Evolutionary conservation across 1,140 invertebrate genomes (phyloP).

Genomic region (Penaeus japonicus): DNA sequence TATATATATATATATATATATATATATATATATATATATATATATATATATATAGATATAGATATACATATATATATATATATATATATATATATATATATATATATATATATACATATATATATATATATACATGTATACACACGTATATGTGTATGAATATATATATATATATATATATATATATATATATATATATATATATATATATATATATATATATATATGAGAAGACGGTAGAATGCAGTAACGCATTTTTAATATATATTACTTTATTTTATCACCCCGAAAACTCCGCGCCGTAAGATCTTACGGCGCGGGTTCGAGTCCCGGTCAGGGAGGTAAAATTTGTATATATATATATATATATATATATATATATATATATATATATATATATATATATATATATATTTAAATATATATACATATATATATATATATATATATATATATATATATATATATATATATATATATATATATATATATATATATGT

Average conservation of each 20-base stretch:
- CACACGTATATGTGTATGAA: background rate
- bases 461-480: background rate
- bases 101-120: background rate
- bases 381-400: conserved; percentile 21
- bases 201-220: background rate
- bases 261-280: too few relatives aligned
- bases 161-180: conserved; percentile 13
- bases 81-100: conserved; percentile 10
- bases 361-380: conserved; percentile 23
- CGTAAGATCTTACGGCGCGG: too few relatives aligned
- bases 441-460: background rate
- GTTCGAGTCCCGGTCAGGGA: too few relatives aligned
- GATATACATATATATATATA: conserved; percentile 20
- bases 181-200: conserved; percentile 13
- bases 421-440: background rate
- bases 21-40: conserved; percentile 26
- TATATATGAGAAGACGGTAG: too few relatives aligned
- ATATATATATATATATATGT: conserved; percentile 8
- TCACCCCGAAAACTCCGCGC: too few relatives aligned
- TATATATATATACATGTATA: background rate
- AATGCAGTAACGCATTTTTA: too few relatives aligned
- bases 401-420: background rate
- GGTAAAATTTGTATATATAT: background rate
- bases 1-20: background rate
- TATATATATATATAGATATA: conserved; percentile 24